Evolutionary conservation across 2,113 vertebrate genomes (phyloP), one percentile per base, ranked within the genome.

Genomic region (Paradoxurus hermaphroditus): DNA sequence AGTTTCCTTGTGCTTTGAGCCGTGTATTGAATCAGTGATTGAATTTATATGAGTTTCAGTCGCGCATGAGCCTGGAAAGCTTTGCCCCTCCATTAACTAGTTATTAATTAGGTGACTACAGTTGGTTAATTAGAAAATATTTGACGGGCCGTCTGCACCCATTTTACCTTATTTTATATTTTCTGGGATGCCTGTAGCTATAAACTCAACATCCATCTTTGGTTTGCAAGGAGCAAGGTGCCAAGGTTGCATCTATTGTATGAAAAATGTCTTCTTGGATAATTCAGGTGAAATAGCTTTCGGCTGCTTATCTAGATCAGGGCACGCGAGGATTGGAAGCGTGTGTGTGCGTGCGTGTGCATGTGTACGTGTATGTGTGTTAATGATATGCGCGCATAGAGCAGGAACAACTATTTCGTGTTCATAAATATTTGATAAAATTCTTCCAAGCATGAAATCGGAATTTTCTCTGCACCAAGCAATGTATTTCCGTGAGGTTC

Each of bases 381-480:
- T 95, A 94, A 88, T 91, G 89, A 86, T 51, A 88, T 84, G 81
- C 36, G 56, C 36, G 44, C 63, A 27, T 70, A 83, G 53, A 91
- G 8, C 13, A 88, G 34, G 51, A 90, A 92, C 92, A 81, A 87
- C 86, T 91, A 72, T 88, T 97, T 92, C 97, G 25, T 91, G 65
- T 83, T 96, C 96, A 92, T 97, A 98, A 97, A 98, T 97, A 98
- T 96, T 97, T 97, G 87, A 95, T 95, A 94, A 94, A 96, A 94
- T 86, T 94, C 77, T 96, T 53, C 72, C 90, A 96, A 97, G 75
- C 90, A 91, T 97, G 95, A 97, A 97, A 97, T 96, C 92, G 23
- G 84, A 92, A 96, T 97, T 94, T 95, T 92, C 83, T 95, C 56
- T 62, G 16, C 67, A 87, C 6, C 46, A 1, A 97, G 70, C 11